Evolutionary conservation across 1,140 invertebrate species (phyloP), one percentile per base, ranked within the genome.

Genomic region (Coenobita brevimanus): DNA sequence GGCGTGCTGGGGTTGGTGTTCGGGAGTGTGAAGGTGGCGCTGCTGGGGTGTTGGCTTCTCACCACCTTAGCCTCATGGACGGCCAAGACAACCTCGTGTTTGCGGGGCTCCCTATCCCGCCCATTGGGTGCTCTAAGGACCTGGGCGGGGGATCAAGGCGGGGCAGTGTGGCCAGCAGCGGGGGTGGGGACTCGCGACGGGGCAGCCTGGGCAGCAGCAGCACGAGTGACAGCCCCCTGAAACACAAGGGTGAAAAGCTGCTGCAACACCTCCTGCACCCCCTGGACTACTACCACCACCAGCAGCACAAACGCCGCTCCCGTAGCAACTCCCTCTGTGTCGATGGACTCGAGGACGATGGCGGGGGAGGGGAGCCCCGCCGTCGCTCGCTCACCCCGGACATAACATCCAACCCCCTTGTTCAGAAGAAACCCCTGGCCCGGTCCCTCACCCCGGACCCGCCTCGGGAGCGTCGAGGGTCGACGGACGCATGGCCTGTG

Each of bases 61-160:
- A 57, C 75, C 6, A 30, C 30, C n/a, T 30, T 64, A 36, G 38
- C 64, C 41, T 71, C 75, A 87, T 87, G 85, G 85, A 71, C 69
- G 43, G 21, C 10, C 24, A 43, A 69, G 64, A 80, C 67, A 67
- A 60, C n/a, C 64, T 38, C 10, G 75, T 80, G 57, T 87, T 80
- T 87, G 78, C 85, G 57, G 85, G 85, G 17, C 50, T 71, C 24
- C 85, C 85, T 81, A 67, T 80, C 46, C 64, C 78, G 24, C 85
- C 85, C 76, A 87, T 87, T 80, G 79, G 79, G 46, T 87, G 41
- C 69, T 80, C 75, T 73, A 75, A 75, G 38, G 76, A 81, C 33
- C 13, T 64, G 62, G 76, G 30, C 33, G 30, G 50, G 1, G 50
- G 64, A 36, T 21, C 57, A n/a, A 50, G 73, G 46, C 24, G 15